A percentile compares a stretch with the other conserved stretches of the same genome.
phyloP scores from a whole-genome alignment of 2,888 invertebrate genomes.

The Cotesia congregata region DNA sequence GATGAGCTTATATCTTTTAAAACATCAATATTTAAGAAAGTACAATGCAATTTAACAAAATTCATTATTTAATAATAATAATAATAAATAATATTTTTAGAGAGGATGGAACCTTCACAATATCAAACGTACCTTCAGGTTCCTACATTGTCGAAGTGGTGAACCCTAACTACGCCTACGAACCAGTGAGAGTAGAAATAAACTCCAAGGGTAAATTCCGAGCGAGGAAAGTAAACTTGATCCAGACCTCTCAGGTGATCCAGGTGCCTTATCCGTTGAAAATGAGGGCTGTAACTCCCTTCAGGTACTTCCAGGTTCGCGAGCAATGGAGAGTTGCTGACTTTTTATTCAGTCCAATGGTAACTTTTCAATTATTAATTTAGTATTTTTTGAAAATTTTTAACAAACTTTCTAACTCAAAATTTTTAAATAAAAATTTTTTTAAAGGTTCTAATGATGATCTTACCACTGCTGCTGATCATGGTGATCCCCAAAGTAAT shows the following conservation, averaged over 20 bases:
- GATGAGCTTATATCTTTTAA: too few species aligned
- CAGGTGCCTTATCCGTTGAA: slow-evolving; percentile 94
- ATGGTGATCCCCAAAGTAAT: slow-evolving; percentile 96
- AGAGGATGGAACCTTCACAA: slow-evolving; percentile 91
- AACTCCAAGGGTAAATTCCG: slow-evolving; percentile 97
- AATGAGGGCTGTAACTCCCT: slow-evolving; percentile 85
- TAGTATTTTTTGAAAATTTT: too few species aligned
- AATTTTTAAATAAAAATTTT: slow-evolving; percentile 27
- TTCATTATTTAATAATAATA: too few species aligned
- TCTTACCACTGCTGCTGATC: slow-evolving; percentile 89
- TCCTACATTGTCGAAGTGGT: slow-evolving; percentile 95
- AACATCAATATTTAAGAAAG: too few species aligned
- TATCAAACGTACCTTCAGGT: slow-evolving; percentile 90
- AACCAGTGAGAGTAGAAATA: slow-evolving; percentile 96
- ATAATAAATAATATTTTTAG: slow-evolving; percentile 69
- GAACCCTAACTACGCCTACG: slow-evolving; percentile 92
- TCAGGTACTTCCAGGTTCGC: slow-evolving; percentile 90
- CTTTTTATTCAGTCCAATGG: slow-evolving; percentile 97
- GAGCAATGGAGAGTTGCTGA: slow-evolving; percentile 98
- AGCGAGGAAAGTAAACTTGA: slow-evolving; percentile 93
- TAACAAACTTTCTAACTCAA: neutral
- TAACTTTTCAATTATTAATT: slow-evolving; percentile 41
- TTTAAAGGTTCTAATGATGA: slow-evolving; percentile 91
- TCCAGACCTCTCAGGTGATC: slow-evolving; percentile 91
- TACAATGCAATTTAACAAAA: too few species aligned